A percentile compares a stretch with the other conserved stretches of the same genome.
phyloP scores from a whole-genome alignment of 2,113 vertebrate genomes.

The Orthochromis indermauri region DNA sequence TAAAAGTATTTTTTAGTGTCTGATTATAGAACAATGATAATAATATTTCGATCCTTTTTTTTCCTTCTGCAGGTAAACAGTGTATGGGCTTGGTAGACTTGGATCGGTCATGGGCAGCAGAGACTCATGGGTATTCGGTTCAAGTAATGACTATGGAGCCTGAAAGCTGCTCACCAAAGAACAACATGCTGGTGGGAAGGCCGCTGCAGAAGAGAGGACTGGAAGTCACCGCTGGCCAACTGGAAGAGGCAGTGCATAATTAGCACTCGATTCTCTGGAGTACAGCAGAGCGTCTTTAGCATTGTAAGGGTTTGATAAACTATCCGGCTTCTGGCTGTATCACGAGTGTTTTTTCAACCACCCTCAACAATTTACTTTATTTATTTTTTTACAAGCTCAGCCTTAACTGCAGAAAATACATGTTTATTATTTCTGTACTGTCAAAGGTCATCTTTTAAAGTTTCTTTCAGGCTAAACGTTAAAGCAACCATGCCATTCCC shows the following conservation, averaged over 20 bases:
- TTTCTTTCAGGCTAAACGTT: not conserved
- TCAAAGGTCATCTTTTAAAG: not conserved
- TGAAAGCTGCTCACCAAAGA: slow-evolving; percentile 93
- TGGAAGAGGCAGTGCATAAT: not conserved
- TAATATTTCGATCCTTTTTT: not conserved
- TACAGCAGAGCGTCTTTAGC: not conserved
- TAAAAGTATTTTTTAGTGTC: not conserved
- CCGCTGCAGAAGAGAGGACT: not conserved
- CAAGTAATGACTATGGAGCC: slow-evolving; percentile 92
- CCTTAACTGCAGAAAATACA: not conserved
- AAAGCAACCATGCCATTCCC: not conserved
- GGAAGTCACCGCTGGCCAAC: not conserved
- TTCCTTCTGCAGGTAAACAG: slow-evolving; percentile 77
- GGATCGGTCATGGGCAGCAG: slow-evolving; percentile 88
- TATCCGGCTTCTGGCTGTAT: not conserved
- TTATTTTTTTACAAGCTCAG: not conserved
- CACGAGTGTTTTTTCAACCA: not conserved
- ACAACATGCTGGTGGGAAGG: slow-evolving; percentile 87
- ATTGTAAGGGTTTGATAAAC: not conserved
- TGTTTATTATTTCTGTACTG: not conserved
- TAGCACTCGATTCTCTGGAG: not conserved
- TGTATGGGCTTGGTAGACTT: slow-evolving; percentile 97
- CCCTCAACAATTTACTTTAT: not conserved
- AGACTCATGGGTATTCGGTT: slow-evolving; percentile 78
- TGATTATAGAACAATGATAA: not conserved